These are phyloP conservation scores for Brachypteracias leptosomus DNA, from an alignment of 2,113 vertebrate species.

Conservation along the genomic window DNA sequence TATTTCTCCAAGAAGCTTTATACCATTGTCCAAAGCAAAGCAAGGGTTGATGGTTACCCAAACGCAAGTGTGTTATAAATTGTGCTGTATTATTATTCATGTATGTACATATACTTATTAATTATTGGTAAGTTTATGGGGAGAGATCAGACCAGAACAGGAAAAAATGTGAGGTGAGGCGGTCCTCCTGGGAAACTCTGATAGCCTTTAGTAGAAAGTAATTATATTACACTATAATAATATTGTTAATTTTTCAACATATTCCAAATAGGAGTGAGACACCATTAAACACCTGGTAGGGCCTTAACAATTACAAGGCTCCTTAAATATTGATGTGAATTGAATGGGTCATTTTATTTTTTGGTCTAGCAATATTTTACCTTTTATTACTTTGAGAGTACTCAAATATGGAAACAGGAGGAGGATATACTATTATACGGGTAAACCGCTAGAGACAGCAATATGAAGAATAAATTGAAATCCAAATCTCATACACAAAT, in stretches of 20 bases:
- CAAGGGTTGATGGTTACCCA: not conserved
- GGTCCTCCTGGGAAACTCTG: not conserved
- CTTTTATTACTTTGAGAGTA: not conserved
- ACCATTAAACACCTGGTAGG: not conserved
- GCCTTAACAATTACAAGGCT: not conserved
- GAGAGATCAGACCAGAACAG: not conserved
- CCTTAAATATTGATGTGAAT: constrained; percentile 24
- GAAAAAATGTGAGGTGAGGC: not conserved
- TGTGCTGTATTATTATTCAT: not conserved
- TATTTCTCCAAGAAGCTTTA: not conserved
- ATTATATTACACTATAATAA: not conserved
- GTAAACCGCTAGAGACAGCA: not conserved
- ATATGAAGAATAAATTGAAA: constrained; percentile 49
- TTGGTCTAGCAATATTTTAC: not conserved
- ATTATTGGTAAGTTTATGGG: not conserved
- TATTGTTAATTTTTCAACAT: not conserved
- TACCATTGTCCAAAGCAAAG: not conserved
- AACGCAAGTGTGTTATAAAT: not conserved
- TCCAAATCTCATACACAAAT: constrained; percentile 65
- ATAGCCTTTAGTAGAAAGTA: not conserved
- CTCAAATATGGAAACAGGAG: not conserved
- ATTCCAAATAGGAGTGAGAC: not conserved
- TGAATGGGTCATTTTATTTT: not conserved
- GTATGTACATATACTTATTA: not conserved
- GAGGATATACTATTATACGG: not conserved